Conservation (phyloP, 2,888 invertebrate species). For the Blera fallax region DNA sequence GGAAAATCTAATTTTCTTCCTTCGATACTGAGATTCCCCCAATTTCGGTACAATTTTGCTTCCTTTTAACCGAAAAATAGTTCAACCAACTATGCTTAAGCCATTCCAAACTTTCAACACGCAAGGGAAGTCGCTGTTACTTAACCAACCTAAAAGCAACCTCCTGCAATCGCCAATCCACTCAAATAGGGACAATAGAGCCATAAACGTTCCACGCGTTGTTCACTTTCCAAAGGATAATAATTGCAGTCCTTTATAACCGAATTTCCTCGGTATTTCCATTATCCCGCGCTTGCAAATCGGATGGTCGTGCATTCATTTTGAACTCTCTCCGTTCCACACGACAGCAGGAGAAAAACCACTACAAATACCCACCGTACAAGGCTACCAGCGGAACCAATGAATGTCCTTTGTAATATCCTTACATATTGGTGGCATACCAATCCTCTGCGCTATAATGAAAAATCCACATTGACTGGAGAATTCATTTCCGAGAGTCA, state of each 20-base stretch:
- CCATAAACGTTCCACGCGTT: slow-evolving; percentile 22
- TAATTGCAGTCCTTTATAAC: slow-evolving; percentile 60
- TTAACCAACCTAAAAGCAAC: not conserved
- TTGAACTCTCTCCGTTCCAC: not conserved
- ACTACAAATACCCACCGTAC: slow-evolving; percentile 1
- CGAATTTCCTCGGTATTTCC: slow-evolving; percentile 46
- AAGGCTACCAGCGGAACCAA: slow-evolving; percentile 25
- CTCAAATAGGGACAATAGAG: not conserved
- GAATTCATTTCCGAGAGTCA: slow-evolving; percentile 35
- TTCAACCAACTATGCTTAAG: not conserved
- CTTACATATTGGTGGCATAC: not conserved
- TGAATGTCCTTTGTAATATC: slow-evolving; percentile 38
- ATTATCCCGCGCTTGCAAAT: slow-evolving; percentile 53
- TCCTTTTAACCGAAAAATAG: not conserved
- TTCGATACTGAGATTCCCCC: not conserved
- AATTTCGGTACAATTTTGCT: not conserved
- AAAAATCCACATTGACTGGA: slow-evolving; percentile 46
- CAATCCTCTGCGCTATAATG: slow-evolving; percentile 20
- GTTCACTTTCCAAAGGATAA: slow-evolving; percentile 32
- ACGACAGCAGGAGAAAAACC: not conserved
- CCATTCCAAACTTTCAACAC: slow-evolving; percentile 1
- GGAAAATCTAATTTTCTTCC: not conserved
- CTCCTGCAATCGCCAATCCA: not conserved
- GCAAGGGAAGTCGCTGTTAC: not conserved
- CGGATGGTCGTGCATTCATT: slow-evolving; percentile 40